These are phyloP conservation scores for Latrodectus elegans DNA, from an alignment of 2,888 invertebrate species.

Conservation along the genomic window DNA sequence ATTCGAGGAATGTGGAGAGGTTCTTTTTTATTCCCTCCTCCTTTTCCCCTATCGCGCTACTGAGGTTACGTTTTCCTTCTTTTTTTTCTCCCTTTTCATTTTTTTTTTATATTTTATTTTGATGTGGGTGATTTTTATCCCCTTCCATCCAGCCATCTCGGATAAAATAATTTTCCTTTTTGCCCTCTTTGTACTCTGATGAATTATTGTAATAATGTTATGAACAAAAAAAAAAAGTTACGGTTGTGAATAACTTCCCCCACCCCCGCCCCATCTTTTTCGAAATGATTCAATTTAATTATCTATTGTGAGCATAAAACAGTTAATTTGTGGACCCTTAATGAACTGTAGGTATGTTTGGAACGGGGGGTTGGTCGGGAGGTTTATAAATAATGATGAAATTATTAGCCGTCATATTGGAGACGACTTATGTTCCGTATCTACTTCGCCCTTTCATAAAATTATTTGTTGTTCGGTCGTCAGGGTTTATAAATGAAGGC, in stretches of 20 bases:
- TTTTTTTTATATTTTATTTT: neutral
- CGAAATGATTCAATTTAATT: conserved; percentile 1
- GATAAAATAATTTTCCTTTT: conserved; percentile 18
- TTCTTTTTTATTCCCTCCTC: conserved; percentile 3
- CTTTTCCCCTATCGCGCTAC: neutral
- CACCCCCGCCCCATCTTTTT: neutral
- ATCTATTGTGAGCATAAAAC: neutral
- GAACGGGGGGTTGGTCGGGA: neutral
- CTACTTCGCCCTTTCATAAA: no score
- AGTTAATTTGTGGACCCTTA: neutral
- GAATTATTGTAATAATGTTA: conserved; percentile 51
- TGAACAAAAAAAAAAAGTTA: neutral
- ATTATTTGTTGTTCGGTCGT: no score
- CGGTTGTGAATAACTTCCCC: neutral
- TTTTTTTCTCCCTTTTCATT: neutral
- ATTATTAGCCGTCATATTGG: no score
- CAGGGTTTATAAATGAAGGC: no score
- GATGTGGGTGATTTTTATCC: conserved; percentile 3
- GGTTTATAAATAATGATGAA: no score
- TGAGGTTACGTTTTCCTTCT: conserved; percentile 1
- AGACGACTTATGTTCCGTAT: no score
- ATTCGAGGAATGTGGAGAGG: conserved; percentile 57
- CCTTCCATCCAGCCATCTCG: neutral
- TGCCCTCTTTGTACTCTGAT: conserved; percentile 28
- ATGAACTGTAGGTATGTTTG: neutral